Evolutionary conservation across 1,140 invertebrate genomes (phyloP).

Genomic region (Drosophila takahashii): DNA sequence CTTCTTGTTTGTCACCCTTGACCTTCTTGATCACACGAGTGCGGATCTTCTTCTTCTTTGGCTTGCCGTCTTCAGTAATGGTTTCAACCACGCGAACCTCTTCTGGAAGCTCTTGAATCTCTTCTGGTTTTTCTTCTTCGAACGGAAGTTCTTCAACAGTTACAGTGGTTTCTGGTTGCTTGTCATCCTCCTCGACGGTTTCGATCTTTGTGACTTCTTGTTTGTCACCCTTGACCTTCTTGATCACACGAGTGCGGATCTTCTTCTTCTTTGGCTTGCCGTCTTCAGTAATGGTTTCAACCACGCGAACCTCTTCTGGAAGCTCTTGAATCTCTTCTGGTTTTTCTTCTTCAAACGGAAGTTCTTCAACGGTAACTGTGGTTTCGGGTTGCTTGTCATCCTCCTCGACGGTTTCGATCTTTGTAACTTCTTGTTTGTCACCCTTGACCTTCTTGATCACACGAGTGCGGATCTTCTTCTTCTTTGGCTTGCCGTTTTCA

Average conservation of each 20-base stretch:
- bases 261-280: constrained; percentile 5
- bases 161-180: neutral
- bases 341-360: neutral
- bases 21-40: constrained; percentile 6
- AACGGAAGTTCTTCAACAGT: neutral
- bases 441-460: constrained; percentile 4
- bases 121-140: neutral
- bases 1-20: constrained; percentile 9
- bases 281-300: neutral
- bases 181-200: constrained; percentile 2
- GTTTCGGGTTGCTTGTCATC: neutral
- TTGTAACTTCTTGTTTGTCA: constrained; percentile 1
- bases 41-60: constrained; percentile 5
- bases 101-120: neutral
- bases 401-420: constrained; percentile 3
- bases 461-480: constrained; percentile 2
- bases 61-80: neutral
- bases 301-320: neutral
- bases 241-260: constrained; percentile 2
- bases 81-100: constrained; percentile 4
- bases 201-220: constrained; percentile 4
- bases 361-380: neutral
- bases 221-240: constrained; percentile 6
- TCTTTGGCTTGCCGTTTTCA: constrained; percentile 2
- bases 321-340: neutral